phyloP scores from a whole-genome alignment of 2,888 invertebrate species.

The Drosophila pegasa region DNA sequence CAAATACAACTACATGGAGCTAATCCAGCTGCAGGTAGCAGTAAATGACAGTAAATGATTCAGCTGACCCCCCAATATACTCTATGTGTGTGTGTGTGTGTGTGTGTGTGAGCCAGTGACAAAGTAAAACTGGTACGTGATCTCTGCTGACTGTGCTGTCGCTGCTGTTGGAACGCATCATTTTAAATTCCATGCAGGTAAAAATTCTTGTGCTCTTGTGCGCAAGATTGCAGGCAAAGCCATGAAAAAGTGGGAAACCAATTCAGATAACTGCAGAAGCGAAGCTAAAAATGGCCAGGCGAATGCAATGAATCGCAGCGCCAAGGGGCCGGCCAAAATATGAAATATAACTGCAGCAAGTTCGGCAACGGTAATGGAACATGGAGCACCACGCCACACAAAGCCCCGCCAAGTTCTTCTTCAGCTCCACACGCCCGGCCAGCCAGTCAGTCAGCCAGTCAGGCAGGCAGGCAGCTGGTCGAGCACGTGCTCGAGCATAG shows the following conservation, averaged over 20 bases:
- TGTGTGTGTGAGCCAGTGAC: slow-evolving; percentile 50
- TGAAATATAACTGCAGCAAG: slow-evolving; percentile 76
- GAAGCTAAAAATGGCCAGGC: slow-evolving; percentile 45
- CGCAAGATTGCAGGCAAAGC: slow-evolving; percentile 71
- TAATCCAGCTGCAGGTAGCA: slow-evolving; percentile 53
- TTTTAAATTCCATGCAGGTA: slow-evolving; percentile 76
- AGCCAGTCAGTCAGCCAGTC: background rate
- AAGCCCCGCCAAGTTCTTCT: slow-evolving; percentile 14
- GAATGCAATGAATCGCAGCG: slow-evolving; percentile 66
- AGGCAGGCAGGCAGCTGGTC: slow-evolving; percentile 10
- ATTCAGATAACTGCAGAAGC: slow-evolving; percentile 70
- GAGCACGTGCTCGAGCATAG: slow-evolving; percentile 60
- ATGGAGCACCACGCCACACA: slow-evolving; percentile 39
- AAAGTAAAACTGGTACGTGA: slow-evolving; percentile 76
- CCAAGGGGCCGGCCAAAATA: slow-evolving; percentile 48
- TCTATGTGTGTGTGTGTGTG: slow-evolving; percentile 7
- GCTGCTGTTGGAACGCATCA: slow-evolving; percentile 52
- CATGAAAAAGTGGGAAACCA: slow-evolving; percentile 76
- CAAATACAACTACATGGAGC: slow-evolving; percentile 43
- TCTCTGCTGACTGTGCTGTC: slow-evolving; percentile 34
- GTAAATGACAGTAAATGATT: slow-evolving; percentile 79
- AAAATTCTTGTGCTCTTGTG: slow-evolving; percentile 59
- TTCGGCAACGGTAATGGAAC: slow-evolving; percentile 44
- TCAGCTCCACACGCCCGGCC: background rate
- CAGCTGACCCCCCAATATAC: slow-evolving; percentile 57